A percentile compares a stretch with the other conserved stretches of the same genome.
phyloP scores from a whole-genome alignment of 2,888 invertebrate genomes.

The Sylvicola cinctus region DNA sequence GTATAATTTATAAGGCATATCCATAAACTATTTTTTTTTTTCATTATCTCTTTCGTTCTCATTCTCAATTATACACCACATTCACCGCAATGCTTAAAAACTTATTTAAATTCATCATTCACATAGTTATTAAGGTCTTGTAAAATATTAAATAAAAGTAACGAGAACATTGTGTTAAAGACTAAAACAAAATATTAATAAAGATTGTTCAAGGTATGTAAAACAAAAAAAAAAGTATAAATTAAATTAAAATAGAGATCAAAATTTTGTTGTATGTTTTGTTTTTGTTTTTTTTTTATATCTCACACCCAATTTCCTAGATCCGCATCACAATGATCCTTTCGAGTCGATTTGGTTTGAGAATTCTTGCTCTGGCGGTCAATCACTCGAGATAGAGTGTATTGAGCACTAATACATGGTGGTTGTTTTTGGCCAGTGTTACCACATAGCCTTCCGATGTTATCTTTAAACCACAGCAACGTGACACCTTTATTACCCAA shows the following conservation, averaged over 20 bases:
- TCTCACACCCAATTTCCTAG: constrained; percentile 1
- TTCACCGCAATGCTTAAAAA: no score
- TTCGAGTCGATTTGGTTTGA: constrained; percentile 11
- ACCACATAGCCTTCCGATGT: constrained; percentile 92
- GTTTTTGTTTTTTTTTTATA: background rate
- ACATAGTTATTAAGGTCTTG: no score
- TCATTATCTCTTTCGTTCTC: no score
- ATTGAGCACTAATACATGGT: constrained; percentile 91
- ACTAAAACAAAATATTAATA: no score
- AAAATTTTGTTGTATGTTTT: background rate
- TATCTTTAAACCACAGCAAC: constrained; percentile 94
- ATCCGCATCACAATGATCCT: constrained; percentile 2
- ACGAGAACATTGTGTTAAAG: no score
- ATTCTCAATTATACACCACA: no score
- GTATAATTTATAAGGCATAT: no score
- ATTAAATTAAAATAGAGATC: background rate
- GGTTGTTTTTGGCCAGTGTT: constrained; percentile 95
- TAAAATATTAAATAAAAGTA: no score
- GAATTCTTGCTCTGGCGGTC: constrained; percentile 18
- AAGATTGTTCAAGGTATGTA: background rate
- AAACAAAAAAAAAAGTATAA: background rate
- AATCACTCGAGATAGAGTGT: constrained; percentile 81
- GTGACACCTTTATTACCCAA: constrained; percentile 89
- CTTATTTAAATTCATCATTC: no score
- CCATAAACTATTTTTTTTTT: no score